These are phyloP conservation scores for Fundulus diaphanus DNA, from an alignment of 2,797 vertebrate genomes.

Conservation along the genomic window DNA sequence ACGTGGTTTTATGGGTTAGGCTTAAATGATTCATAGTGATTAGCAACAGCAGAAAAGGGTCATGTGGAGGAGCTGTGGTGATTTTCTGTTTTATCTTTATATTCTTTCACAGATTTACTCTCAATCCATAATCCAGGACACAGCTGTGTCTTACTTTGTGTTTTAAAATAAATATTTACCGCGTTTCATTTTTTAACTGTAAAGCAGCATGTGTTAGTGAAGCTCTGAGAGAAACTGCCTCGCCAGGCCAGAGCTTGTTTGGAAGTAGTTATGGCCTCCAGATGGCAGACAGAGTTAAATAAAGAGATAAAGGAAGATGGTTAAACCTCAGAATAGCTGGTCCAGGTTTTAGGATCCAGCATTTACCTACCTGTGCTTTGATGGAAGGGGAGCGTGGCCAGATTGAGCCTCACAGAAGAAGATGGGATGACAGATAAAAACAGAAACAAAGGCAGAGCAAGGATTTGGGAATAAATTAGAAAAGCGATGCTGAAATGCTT, in stretches of 20 bases:
- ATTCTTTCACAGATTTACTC: neutral
- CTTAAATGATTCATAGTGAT: no score
- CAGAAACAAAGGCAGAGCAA: slow-evolving; percentile 35
- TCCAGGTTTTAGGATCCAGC: slow-evolving; percentile 22
- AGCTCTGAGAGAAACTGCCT: neutral
- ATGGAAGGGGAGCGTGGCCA: slow-evolving; percentile 31
- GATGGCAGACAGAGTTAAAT: slow-evolving; percentile 57
- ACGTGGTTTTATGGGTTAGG: no score
- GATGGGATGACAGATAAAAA: slow-evolving; percentile 30
- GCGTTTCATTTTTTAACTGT: neutral
- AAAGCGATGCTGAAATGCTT: slow-evolving; percentile 28
- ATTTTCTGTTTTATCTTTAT: no score
- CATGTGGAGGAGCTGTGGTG: no score
- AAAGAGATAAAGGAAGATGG: neutral
- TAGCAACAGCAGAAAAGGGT: neutral
- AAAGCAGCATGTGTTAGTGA: no score
- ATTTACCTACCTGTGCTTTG: slow-evolving; percentile 20
- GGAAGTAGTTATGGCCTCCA: slow-evolving; percentile 80
- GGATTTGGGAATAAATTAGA: slow-evolving; percentile 52
- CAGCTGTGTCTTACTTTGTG: neutral
- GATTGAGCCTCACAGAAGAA: slow-evolving; percentile 36
- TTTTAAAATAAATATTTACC: neutral
- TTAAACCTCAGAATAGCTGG: no score
- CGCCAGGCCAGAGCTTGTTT: slow-evolving; percentile 62
- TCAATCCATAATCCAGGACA: no score